Evolutionary conservation across 2,113 vertebrate species (phyloP), one percentile per base, ranked within the genome.

Genomic region (Alouatta palliata): DNA sequence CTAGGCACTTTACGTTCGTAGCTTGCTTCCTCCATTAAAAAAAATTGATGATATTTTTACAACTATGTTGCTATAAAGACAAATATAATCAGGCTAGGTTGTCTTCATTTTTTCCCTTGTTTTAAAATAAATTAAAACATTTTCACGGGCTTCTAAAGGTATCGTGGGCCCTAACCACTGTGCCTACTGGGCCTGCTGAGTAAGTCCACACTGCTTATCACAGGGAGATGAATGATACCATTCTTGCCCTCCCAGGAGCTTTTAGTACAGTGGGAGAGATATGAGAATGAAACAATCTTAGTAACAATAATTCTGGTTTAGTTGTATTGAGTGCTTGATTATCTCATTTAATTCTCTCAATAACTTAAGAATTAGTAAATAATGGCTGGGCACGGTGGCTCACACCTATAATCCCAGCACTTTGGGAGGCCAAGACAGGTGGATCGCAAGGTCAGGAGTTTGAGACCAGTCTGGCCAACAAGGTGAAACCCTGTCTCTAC

Each of bases 61-160:
- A 93, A 81, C 16, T 20, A 12, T 52, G 77, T 16, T 87, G 56
- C 25, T 75, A 58, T 27, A 76, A 77, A 87, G 68, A 76, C 35
- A 94, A 68, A 58, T 64, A 43, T 45, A 61, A 86, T 27, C 43
- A 14, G 21, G 32, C 32, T 47, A 35, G 17, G 0, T 61, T 92
- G 21, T 81, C 64, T 90, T 61, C 30, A 32, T 40, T 95, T 73
- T 58, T 25, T 8, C 76, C n/a, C 40, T 45, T 40, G 64, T 81
- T 49, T 47, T 83, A 81, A 73, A 87, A 95, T 35, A 93, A 70
- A 71, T 77, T 0, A 75, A 45, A 84, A 82, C 40, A 56, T 58
- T 83, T 96, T 83, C 45, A 77, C 16, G 20, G 61, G 23, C 30
- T 94, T 21, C 73, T 90, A 40, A 88, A 84, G 64, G 13, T 58